These are phyloP conservation scores for Tetragnatha versicolor DNA, from an alignment of 1,140 invertebrate genomes.

Conservation along the genomic window DNA sequence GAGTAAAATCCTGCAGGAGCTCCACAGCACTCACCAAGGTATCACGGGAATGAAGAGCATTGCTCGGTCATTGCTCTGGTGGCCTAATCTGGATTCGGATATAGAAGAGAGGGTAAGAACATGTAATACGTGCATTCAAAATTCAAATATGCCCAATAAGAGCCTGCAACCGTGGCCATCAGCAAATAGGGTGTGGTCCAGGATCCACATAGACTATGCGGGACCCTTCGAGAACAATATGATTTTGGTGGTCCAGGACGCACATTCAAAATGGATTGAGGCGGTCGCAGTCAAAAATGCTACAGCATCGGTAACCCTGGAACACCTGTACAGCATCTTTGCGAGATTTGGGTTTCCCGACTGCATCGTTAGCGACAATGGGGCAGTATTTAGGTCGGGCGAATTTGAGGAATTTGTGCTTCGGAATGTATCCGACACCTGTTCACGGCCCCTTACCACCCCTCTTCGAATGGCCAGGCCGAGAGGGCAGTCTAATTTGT, in stretches of 20 bases:
- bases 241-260: constrained; percentile 10
- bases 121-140: not conserved
- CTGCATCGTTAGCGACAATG: no score
- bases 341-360: constrained; percentile 61
- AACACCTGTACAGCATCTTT: constrained; percentile 10
- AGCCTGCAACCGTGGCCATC: not conserved
- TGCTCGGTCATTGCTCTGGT: constrained; percentile 14
- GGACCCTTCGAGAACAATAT: not conserved
- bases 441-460: no score
- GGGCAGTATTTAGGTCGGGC: no score
- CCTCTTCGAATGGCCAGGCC: no score
- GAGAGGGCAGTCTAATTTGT: no score
- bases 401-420: no score
- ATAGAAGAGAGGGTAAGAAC: not conserved
- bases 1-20: not conserved
- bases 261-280: constrained; percentile 23
- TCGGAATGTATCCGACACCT: no score
- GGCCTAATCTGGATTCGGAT: constrained; percentile 5
- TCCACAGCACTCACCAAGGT: constrained; percentile 20
- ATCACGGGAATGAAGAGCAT: constrained; percentile 10
- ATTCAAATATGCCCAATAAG: not conserved
- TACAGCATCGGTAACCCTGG: no score
- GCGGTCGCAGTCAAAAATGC: not conserved
- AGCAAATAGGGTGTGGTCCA: no score
- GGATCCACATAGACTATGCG: not conserved